Conservation (phyloP, 1,140 invertebrate genomes). For the Geopemphigus sp. region DNA sequence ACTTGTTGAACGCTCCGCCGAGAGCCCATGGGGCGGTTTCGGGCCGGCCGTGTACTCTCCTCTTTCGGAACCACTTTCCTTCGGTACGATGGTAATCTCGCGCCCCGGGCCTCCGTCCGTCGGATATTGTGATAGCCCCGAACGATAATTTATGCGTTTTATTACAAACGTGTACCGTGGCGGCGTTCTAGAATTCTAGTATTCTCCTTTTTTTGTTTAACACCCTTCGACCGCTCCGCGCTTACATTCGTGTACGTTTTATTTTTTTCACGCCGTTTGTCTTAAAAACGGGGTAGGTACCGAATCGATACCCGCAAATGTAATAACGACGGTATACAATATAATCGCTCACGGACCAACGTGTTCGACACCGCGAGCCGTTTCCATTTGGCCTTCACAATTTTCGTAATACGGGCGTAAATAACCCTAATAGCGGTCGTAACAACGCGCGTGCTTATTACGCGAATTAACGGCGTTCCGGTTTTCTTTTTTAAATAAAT, state of each 20-base stretch:
- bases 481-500: too few species aligned
- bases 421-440: too few species aligned
- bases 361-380: not conserved
- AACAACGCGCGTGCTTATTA: too few species aligned
- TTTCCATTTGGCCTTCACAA: too few species aligned
- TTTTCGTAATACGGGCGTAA: too few species aligned
- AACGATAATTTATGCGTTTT: slow-evolving; percentile 21
- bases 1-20: slow-evolving; percentile 35
- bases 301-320: not conserved
- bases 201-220: not conserved
- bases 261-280: not conserved
- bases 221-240: too few species aligned
- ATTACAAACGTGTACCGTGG: not conserved
- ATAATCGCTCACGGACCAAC: not conserved
- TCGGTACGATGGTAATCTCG: slow-evolving; percentile 15
- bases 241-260: not conserved
- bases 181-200: not conserved
- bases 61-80: slow-evolving; percentile 19
- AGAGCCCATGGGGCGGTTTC: slow-evolving; percentile 35
- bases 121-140: not conserved
- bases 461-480: too few species aligned
- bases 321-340: not conserved
- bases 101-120: not conserved
- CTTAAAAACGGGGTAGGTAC: not conserved
- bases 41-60: not conserved